Evolutionary conservation across 1,140 invertebrate species (phyloP), one percentile per base, ranked within the genome.

Genomic region (Holotrichia oblita): DNA sequence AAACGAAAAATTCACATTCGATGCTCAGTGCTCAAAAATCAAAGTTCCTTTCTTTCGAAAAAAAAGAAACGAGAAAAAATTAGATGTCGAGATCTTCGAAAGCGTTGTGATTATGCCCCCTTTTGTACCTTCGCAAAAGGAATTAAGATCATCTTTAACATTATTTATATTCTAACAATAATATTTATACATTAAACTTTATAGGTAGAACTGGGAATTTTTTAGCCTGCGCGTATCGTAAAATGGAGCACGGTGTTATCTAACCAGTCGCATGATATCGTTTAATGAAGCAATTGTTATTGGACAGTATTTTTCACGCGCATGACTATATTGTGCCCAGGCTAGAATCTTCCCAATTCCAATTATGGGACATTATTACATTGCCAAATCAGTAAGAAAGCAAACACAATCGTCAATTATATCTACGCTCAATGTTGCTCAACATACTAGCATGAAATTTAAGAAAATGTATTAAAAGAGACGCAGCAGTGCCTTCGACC

Each of bases 21-120:
- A 55, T 27, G 61, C 27, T 69, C 61, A 34, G 61, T 69, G 61
- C 61, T 69, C 61, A 69, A 69, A 69, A 34, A 69, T 14, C 17
- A 69, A 69, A 69, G 61, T 69, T 69, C 61, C 61, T 69, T 69
- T 69, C 24, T 27, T 48, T 48, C 44, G 44, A 6, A 17, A 48
- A 48, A 48, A 48, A 48, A 48, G 7, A 48, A 48, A 48, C 10
- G 44, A 48, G n/a, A 17, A 48, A n/a, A 48, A 48, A 10, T 10
- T 17, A 48, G n/a, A n/a, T n/a, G 10, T 48, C n/a, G 44, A 48
- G n/a, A 6, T 14, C 7, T 10, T 14, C 44, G 7, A 6, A 48
- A 17, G n/a, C n/a, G 44, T 34, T 34, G 27, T 34, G 27, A 34
- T 34, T 34, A 34, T 34, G 27, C 27, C 27, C 4, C 27, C 27